phyloP scores from a whole-genome alignment of 2,797 vertebrate genomes.

The Psittacula derbiana region DNA sequence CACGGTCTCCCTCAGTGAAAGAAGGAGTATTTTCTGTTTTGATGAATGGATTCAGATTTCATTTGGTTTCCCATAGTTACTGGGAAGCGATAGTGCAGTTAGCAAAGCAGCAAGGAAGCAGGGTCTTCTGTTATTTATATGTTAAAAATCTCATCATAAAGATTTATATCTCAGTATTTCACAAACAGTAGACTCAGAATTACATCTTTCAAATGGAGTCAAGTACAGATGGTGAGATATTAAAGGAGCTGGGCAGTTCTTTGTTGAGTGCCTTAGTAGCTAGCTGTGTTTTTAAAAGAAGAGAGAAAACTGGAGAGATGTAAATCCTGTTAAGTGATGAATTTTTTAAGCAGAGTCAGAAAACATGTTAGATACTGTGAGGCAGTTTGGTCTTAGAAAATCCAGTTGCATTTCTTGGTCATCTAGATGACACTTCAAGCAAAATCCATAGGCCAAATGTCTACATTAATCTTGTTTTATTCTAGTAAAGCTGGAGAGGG shows the following conservation, averaged over 20 bases:
- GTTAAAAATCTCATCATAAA: background rate
- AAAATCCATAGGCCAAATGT: background rate
- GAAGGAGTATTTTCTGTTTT: constrained; percentile 16
- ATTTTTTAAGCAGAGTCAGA: background rate
- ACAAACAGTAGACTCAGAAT: background rate
- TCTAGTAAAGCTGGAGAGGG: background rate
- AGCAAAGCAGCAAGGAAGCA: background rate
- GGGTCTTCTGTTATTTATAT: constrained; percentile 21
- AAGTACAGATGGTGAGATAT: background rate
- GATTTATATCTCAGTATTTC: background rate
- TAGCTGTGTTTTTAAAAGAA: background rate
- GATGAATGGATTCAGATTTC: constrained; percentile 44
- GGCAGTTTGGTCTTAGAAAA: background rate
- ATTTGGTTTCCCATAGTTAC: constrained; percentile 52
- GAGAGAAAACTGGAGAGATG: background rate
- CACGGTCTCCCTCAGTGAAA: background rate
- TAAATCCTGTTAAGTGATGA: background rate
- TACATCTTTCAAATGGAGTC: background rate
- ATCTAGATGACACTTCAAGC: background rate
- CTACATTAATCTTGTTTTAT: background rate
- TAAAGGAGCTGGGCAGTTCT: background rate
- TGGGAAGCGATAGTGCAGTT: background rate
- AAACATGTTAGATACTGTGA: background rate
- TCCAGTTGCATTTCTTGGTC: background rate
- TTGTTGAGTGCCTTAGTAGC: background rate